Evolutionary conservation across 1,140 invertebrate genomes (phyloP), one percentile per base, ranked within the genome.

Genomic region (Platorchestia sp.): DNA sequence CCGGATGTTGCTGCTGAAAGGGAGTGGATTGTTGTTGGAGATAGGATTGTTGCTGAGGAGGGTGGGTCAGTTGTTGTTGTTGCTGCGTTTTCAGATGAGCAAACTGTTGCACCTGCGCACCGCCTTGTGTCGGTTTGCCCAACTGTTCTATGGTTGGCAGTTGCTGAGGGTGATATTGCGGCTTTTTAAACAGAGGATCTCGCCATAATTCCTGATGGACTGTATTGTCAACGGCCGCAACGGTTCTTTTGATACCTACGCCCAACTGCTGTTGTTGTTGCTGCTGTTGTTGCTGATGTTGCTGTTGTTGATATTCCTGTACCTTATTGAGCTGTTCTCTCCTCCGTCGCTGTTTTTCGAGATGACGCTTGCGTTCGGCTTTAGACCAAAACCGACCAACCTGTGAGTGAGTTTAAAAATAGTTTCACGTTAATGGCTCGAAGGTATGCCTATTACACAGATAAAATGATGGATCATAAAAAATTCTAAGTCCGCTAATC

Each of bases 311-410:
- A 40, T 95, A 95, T n/a, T 96, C 95, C 41, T 95, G 86, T n/a
- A 95, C 59, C 43, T 95, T 95, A 44, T 97, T 97, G 42, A 97
- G 97, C 96, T 98, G 98, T 95, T 93, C 91, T 41, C 98, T 98
- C 10, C 98, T 97, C 96, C 98, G 98, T 53, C 97, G 97, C 0
- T 98, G 98, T 95, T 98, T 97, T 96, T 98, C 98, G 95, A 98
- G 96, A 96, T 98, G 98, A 42, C 98, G 97, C 96, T 98, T 98
- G 19, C 98, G 97, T 96, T 99, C 98, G 96, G 98, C 98, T 97
- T 98, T 98, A 41, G 97, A 98, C 98, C 98, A 99, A 97, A 98
- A 98, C 75, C 98, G 97, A 47, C 98, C 98, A 95, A 98, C 97
- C 97, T 98, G 96, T 40, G 96, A 90, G 36, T 41, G 87, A 6